Conservation (phyloP, 2,797 vertebrate species). For the Hirundo rustica region DNA sequence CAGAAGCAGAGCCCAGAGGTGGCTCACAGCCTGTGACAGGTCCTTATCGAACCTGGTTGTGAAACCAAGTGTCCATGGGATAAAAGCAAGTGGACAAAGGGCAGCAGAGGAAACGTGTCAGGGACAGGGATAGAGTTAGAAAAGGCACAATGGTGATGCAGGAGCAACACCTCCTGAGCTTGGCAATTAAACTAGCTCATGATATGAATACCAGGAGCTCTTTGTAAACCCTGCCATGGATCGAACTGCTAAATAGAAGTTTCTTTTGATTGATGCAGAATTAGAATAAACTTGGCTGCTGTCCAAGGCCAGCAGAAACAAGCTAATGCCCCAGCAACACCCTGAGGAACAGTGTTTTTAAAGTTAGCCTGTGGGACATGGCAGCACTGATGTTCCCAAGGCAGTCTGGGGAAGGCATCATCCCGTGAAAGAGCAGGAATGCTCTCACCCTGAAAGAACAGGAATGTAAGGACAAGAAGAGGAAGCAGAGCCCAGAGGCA, state of each 20-base stretch:
- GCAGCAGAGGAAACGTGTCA: background rate
- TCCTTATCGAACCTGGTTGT: accelerated
- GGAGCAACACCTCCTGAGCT: background rate
- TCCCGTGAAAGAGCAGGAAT: background rate
- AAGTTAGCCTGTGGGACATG: background rate
- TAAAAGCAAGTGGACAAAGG: background rate
- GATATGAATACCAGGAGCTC: background rate
- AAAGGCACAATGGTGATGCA: accelerated
- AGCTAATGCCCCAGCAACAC: background rate
- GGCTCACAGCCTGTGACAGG: accelerated
- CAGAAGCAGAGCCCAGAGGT: background rate
- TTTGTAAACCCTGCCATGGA: background rate
- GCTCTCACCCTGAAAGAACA: background rate
- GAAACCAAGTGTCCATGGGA: background rate
- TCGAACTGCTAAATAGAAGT: accelerated
- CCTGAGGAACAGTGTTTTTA: background rate
- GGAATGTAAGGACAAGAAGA: background rate
- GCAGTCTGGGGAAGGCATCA: accelerated
- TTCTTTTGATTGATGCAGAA: background rate
- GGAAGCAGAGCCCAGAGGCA: background rate
- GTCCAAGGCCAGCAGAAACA: background rate
- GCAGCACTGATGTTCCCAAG: background rate
- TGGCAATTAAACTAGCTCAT: background rate
- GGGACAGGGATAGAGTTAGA: background rate
- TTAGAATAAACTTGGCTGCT: background rate